Evolutionary conservation across 2,888 invertebrate genomes (phyloP).

Genomic region (Drosophila incognita): DNA sequence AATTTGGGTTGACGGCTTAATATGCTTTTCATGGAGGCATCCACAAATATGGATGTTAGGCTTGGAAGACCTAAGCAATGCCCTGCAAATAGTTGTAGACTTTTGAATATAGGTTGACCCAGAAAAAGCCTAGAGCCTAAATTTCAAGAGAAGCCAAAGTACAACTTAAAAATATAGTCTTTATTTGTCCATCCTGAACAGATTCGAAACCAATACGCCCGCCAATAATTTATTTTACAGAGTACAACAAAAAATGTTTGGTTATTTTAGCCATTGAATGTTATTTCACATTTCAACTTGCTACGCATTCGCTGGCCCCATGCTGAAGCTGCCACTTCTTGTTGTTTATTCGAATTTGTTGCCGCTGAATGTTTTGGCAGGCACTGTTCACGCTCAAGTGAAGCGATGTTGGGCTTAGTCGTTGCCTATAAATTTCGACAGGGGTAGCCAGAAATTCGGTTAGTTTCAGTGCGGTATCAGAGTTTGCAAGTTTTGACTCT

Average conservation of each 20-base stretch:
- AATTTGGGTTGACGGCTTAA: conserved; percentile 70
- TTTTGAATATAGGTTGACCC: background rate
- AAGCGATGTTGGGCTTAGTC: conserved; percentile 69
- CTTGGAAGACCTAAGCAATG: background rate
- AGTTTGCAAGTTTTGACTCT: conserved; percentile 19
- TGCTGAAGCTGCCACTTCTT: conserved; percentile 20
- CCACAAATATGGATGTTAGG: conserved; percentile 13
- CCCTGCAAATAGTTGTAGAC: conserved; percentile 10
- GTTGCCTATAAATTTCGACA: conserved; percentile 72
- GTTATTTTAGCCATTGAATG: conserved; percentile 67
- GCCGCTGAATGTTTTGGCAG: conserved; percentile 58
- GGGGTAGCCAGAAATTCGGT: conserved; percentile 37
- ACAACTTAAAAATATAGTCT: background rate
- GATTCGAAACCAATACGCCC: background rate
- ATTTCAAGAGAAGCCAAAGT: background rate
- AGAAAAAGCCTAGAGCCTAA: too few relatives aligned
- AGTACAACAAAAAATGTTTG: conserved; percentile 22
- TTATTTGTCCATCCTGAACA: background rate
- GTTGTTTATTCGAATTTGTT: conserved; percentile 41
- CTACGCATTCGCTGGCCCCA: conserved; percentile 22
- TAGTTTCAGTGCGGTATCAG: conserved; percentile 22
- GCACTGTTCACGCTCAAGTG: conserved; percentile 80
- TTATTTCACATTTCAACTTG: conserved; percentile 59
- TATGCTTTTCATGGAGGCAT: conserved; percentile 69
- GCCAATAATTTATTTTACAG: conserved; percentile 5